Evolutionary conservation across 2,797 vertebrate species (phyloP).

Genomic region (Triplophysa yarkandensis): DNA sequence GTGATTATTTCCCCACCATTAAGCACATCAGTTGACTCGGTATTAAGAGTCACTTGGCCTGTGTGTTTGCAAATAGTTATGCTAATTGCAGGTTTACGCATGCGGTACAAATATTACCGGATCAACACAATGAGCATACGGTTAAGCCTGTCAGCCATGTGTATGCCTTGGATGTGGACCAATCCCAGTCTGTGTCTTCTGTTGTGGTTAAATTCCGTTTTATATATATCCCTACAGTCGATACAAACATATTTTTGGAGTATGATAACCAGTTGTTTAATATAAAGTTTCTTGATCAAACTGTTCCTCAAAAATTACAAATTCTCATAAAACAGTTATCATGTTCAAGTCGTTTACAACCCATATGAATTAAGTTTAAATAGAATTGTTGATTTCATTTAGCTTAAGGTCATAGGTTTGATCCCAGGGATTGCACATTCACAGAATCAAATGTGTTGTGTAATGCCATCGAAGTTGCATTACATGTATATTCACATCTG

Average conservation of each 20-base stretch:
- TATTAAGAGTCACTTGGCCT: slow-evolving; percentile 25
- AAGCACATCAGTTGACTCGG: slow-evolving; percentile 1
- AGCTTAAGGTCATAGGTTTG: no score
- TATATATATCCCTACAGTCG: background rate
- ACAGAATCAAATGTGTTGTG: no score
- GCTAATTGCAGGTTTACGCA: slow-evolving; percentile 12
- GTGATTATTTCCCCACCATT: slow-evolving; percentile 16
- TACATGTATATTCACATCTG: no score
- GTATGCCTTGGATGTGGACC: background rate
- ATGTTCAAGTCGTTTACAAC: no score
- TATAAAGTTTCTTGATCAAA: background rate
- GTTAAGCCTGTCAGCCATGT: background rate
- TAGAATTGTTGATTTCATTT: no score
- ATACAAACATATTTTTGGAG: background rate
- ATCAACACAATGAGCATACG: background rate
- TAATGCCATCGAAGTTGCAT: no score
- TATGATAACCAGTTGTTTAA: background rate
- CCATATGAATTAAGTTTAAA: no score
- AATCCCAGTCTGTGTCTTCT: background rate
- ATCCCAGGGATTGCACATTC: no score
- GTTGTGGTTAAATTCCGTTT: background rate
- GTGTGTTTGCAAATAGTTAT: slow-evolving; percentile 18
- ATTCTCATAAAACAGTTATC: no score
- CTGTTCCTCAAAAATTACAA: no score
- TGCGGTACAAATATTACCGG: background rate